Base-by-base conservation (phyloP, 2,888 invertebrate genomes). In the Pollenia angustigena region DNA sequence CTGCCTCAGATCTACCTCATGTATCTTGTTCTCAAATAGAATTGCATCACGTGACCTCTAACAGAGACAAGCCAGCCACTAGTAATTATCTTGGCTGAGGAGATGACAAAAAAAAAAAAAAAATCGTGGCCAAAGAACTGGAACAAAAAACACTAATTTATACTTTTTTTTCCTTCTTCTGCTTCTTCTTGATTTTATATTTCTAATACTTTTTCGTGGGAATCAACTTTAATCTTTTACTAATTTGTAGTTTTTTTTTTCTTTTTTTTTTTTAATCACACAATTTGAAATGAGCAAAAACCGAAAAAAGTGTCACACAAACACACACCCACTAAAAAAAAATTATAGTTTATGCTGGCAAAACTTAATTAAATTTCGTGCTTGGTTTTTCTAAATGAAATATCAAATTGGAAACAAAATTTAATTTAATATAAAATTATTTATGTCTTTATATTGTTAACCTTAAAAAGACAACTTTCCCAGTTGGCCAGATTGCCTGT, bases 291-390 rank as follows among this genome's bases (percentile, higher is more conserved):
- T 18, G 32, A 64, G 56, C n/a, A 10, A 64, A 40, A 71, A 46
- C 32, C 32, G 4, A 32, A 69, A 44, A n/a, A 18, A 83, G n/a
- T 69, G 14, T 42, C 44, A 76, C 56, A n/a, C 16, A 78, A 50
- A 68, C 14, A 52, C 1, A n/a, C 48, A 72, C 44, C 69, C 0
- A 12, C 40, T 66, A 18, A 74, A 62, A 71, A 75, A 42, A 12
- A 44, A 71, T 50, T 75, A n/a, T 46, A 69, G 68, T 75, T 85
- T 74, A 68, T 72, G 68, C 32, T 83, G 78, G 78, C 66, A 69
- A 75, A 85, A 88, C 81, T 85, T 88, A 88, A 88, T 88, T 88
- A 85, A 88, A 84, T 84, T 85, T 84, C 88, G 84, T 85, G 85
- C 74, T 84, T 56, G 75, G 66, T 23, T 78, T 85, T 87, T 23